phyloP scores from a whole-genome alignment of 2,888 invertebrate species.

The Liposcelis brunnea region DNA sequence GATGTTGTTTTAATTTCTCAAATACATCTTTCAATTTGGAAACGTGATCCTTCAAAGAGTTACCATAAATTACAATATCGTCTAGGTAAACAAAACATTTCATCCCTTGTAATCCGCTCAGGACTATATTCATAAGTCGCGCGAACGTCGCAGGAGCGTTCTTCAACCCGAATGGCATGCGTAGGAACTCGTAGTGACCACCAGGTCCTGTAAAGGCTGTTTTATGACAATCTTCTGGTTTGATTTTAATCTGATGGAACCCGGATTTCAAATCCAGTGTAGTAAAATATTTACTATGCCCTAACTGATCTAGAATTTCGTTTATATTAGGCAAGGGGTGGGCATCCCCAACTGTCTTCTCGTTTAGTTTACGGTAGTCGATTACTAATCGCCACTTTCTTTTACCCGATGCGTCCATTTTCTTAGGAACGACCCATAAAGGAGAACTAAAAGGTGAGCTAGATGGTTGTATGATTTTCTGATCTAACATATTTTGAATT shows the following conservation, averaged over 20 bases:
- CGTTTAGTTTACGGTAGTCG: too few relatives aligned
- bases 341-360: slow-evolving; percentile 3
- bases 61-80: slow-evolving; percentile 15
- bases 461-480: slow-evolving; percentile 12
- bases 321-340: slow-evolving; percentile 7
- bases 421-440: slow-evolving; percentile 16
- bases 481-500: slow-evolving; percentile 11
- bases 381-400: slow-evolving; percentile 4
- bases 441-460: slow-evolving; percentile 14
- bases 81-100: slow-evolving; percentile 16
- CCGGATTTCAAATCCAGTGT: slow-evolving; percentile 1
- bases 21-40: slow-evolving; percentile 13
- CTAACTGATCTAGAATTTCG: slow-evolving; percentile 5
- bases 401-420: slow-evolving; percentile 15
- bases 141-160: not conserved
- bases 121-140: not conserved
- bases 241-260: not conserved
- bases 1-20: slow-evolving; percentile 11
- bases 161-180: not conserved
- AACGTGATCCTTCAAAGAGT: slow-evolving; percentile 13
- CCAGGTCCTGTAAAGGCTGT: not conserved
- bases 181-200: not conserved
- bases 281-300: slow-evolving; percentile 4
- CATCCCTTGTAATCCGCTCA: not conserved
- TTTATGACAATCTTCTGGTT: too few relatives aligned